Conservation (phyloP, 2,888 invertebrate species). For the Trissoscelio sp. region DNA sequence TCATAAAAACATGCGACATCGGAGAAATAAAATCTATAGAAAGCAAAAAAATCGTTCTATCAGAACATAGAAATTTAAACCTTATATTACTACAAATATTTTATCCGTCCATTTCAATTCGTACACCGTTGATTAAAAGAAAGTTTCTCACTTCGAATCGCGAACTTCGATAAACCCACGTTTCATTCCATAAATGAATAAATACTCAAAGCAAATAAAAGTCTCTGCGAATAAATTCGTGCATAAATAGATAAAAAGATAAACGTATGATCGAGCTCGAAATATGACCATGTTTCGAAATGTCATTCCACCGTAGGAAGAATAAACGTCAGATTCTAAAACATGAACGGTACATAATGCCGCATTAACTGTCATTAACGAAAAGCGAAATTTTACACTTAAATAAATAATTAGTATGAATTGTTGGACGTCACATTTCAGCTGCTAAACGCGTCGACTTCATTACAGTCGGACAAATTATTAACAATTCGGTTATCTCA, state of each 20-base stretch:
- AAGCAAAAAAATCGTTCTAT: too few relatives aligned
- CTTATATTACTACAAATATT: too few relatives aligned
- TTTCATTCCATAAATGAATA: background rate
- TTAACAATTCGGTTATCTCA: slow-evolving; percentile 9
- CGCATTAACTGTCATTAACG: background rate
- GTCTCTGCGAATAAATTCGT: slow-evolving; percentile 1
- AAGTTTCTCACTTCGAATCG: background rate
- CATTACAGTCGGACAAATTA: slow-evolving; percentile 10
- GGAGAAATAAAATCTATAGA: too few relatives aligned
- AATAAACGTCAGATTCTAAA: background rate
- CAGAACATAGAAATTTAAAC: too few relatives aligned
- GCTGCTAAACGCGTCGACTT: background rate
- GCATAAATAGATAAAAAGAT: background rate
- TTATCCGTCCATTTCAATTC: background rate
- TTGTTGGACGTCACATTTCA: slow-evolving; percentile 22
- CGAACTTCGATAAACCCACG: background rate
- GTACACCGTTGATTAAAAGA: background rate
- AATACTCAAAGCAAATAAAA: background rate
- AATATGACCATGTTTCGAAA: background rate
- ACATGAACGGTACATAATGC: background rate
- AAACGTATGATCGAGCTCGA: background rate
- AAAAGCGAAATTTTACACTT: slow-evolving; percentile 11
- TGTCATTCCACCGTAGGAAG: background rate
- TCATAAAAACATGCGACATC: too few relatives aligned
- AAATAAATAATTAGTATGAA: slow-evolving; percentile 25